Evolutionary conservation across 2,797 vertebrate species (phyloP), one percentile per base, ranked within the genome.

Genomic region (Lerista edwardsae): DNA sequence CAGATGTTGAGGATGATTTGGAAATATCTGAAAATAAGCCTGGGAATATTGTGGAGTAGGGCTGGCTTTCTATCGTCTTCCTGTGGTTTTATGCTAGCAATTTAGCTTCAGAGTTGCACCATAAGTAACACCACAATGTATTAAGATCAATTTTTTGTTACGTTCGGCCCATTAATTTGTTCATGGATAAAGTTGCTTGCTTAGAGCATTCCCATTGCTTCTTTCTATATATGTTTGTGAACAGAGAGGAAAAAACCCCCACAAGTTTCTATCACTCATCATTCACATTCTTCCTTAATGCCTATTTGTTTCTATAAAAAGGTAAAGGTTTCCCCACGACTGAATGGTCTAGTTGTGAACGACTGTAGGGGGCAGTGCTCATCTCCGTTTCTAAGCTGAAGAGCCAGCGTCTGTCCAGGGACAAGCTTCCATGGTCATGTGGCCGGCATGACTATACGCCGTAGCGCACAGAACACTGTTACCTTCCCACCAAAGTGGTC

Each of bases 71-170:
- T 55, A 8, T n/a, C 29, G 75, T 76, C 59, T 36, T 41, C 6
- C 3, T 23, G 21, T 76, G 21, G 19, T n/a, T 39, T 76, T 23
- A 31, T 76, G 27, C 19, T 76, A 23, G 27, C 36, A 67, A 14
- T 75, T 76, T 68, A 31, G 55, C 7, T 76, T 21, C 39, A 47
- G 57, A 78, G 55, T 78, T 84, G 23, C 75, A 61, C 76, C 75
- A 78, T 51, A 34, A 14, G 62, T 76, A 68, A 75, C 41, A 78
- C n/a, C 39, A 47, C 65, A 84, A 77, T 36, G 25, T 62, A 64
- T n/a, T n/a, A 47, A 44, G 51, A 78, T 61, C 9, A 21, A 39
- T 72, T 61, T 71, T 9, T 41, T 29, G 21, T 55, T 71, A 41
- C 5, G 34, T 64, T 71, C 1, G 61, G 34, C 55, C 34, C 14